Conservation (phyloP, 2,888 invertebrate species). For the Drosophila emarginata region DNA sequence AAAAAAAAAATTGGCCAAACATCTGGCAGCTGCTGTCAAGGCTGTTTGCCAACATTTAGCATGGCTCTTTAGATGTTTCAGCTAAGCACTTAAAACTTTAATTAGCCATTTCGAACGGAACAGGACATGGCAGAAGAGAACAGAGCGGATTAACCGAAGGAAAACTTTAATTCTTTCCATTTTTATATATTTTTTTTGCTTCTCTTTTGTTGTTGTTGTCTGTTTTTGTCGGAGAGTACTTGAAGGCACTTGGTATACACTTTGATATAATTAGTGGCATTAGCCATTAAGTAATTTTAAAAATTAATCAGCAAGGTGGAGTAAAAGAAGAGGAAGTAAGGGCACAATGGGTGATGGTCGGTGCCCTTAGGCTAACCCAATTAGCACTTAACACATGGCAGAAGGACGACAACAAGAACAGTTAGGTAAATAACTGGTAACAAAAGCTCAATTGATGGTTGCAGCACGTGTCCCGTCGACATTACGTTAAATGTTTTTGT, state of each 20-base stretch:
- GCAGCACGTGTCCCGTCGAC: slow-evolving; percentile 63
- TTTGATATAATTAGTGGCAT: slow-evolving; percentile 65
- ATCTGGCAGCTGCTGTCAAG: slow-evolving; percentile 38
- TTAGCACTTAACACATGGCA: slow-evolving; percentile 74
- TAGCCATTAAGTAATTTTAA: slow-evolving; percentile 67
- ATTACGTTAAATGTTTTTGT: slow-evolving; percentile 67
- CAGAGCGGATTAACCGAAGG: not conserved
- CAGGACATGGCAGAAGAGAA: not conserved
- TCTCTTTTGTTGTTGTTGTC: not conserved
- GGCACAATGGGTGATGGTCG: not conserved
- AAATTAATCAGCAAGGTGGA: slow-evolving; percentile 60
- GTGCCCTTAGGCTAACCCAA: slow-evolving; percentile 62
- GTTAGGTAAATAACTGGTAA: slow-evolving; percentile 73
- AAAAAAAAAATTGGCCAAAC: slow-evolving; percentile 44
- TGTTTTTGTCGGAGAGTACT: not conserved
- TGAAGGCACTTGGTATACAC: slow-evolving; percentile 41
- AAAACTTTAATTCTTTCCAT: slow-evolving; percentile 20
- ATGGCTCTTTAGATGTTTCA: slow-evolving; percentile 24
- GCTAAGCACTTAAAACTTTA: slow-evolving; percentile 68
- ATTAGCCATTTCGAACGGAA: slow-evolving; percentile 50
- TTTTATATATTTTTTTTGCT: not conserved
- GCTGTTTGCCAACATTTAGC: slow-evolving; percentile 33
- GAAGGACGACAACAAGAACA: slow-evolving; percentile 24
- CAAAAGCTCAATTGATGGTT: slow-evolving; percentile 72
- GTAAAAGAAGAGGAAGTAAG: slow-evolving; percentile 1